A percentile compares a stretch with the other conserved stretches of the same genome.
Conservation (phyloP, 2,797 vertebrate genomes). For the Myotis myotis region DNA sequence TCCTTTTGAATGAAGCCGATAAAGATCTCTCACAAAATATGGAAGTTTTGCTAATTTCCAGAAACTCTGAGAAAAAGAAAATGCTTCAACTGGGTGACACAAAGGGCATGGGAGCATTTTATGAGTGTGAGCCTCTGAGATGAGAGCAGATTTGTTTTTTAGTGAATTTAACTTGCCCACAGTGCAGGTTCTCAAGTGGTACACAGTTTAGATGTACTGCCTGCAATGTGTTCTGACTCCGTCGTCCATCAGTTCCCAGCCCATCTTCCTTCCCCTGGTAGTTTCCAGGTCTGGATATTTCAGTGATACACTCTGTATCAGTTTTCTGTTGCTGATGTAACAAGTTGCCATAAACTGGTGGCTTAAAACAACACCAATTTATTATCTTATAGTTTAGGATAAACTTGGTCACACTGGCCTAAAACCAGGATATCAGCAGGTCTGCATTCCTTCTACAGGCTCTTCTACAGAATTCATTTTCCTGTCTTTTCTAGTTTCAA, state of each 20-base stretch:
- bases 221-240: background rate
- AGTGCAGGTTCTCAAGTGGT: background rate
- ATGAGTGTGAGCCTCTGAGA: background rate
- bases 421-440: background rate
- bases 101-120: constrained; percentile 6
- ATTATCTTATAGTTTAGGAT: background rate
- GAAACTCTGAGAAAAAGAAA: constrained; percentile 1
- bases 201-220: background rate
- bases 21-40: background rate
- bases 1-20: constrained; percentile 26
- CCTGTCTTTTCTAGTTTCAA: background rate
- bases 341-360: background rate
- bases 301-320: background rate
- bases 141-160: background rate
- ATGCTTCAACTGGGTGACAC: background rate
- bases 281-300: background rate
- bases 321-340: background rate
- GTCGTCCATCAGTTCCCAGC: background rate
- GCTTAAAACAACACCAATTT: background rate
- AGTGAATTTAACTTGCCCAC: background rate
- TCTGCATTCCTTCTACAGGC: background rate
- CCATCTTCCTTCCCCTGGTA: background rate
- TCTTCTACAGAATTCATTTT: background rate
- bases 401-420: background rate
- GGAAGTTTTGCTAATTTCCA: background rate